Conservation (phyloP, 2,888 invertebrate species). For the Pardosa pseudoannulata region DNA sequence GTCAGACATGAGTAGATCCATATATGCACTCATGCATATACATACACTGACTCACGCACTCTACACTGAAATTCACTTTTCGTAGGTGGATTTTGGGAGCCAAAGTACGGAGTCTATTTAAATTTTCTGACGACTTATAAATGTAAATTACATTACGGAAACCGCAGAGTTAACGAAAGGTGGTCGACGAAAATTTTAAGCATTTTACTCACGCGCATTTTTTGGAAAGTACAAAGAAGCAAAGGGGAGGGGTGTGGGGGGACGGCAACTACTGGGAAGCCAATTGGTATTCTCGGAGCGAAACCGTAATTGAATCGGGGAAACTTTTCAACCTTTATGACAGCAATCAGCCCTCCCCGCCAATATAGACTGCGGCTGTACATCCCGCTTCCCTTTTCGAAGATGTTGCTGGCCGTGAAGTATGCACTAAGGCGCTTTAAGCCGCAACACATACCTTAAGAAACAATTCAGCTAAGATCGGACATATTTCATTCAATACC, state of each 20-base stretch:
- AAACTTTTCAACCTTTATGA: slow-evolving; percentile 65
- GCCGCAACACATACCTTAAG: no score
- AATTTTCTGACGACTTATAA: slow-evolving; percentile 32
- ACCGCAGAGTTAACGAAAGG: slow-evolving; percentile 39
- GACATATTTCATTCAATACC: no score
- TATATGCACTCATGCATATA: no score
- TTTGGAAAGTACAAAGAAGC: slow-evolving; percentile 17
- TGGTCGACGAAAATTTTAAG: slow-evolving; percentile 38
- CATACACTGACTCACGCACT: no score
- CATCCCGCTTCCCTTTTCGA: slow-evolving; percentile 16
- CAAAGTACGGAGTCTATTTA: slow-evolving; percentile 15
- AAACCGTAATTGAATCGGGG: slow-evolving; percentile 58
- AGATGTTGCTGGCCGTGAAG: slow-evolving; percentile 23
- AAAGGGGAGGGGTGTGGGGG: not conserved
- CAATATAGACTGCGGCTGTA: not conserved
- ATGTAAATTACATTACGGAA: slow-evolving; percentile 58
- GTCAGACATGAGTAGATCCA: no score
- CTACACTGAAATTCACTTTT: not conserved
- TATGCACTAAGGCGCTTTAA: slow-evolving; percentile 7
- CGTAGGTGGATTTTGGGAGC: slow-evolving; percentile 1
- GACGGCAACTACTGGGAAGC: slow-evolving; percentile 22
- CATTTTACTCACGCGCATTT: slow-evolving; percentile 44
- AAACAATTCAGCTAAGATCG: no score
- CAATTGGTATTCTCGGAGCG: slow-evolving; percentile 58
- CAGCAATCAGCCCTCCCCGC: slow-evolving; percentile 51